Evolutionary conservation across 2,888 invertebrate genomes (phyloP).

Genomic region (Melanostoma scalare): DNA sequence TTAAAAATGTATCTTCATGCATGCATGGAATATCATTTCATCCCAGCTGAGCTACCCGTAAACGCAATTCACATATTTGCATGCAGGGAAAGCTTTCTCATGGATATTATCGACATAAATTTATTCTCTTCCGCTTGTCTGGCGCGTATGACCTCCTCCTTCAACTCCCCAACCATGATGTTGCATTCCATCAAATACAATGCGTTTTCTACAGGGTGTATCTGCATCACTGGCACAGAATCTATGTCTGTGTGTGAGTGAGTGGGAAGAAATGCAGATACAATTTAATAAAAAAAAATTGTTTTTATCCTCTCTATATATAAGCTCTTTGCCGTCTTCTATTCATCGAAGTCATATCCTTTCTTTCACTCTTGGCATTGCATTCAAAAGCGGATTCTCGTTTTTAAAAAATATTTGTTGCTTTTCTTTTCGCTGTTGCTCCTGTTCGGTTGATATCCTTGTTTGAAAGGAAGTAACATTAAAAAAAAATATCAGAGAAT

Average conservation of each 20-base stretch:
- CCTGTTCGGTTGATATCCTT: constrained; percentile 58
- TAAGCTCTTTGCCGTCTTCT: constrained; percentile 30
- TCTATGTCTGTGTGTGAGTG: constrained; percentile 33
- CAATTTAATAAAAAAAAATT: background rate
- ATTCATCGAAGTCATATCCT: constrained; percentile 55
- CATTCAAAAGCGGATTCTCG: constrained; percentile 55
- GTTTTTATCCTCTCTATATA: constrained; percentile 22
- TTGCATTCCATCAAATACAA: constrained; percentile 54
- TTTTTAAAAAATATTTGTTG: background rate
- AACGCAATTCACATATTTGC: constrained; percentile 56
- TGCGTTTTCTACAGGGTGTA: constrained; percentile 49
- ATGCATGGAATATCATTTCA: constrained; percentile 58
- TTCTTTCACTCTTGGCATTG: constrained; percentile 62
- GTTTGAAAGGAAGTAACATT: constrained; percentile 57
- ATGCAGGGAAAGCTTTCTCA: constrained; percentile 39
- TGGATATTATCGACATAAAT: constrained; percentile 60
- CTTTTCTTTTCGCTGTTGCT: constrained; percentile 1
- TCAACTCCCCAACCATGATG: background rate
- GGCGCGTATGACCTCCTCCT: constrained; percentile 55
- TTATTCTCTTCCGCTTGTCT: constrained; percentile 63
- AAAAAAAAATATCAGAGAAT: background rate
- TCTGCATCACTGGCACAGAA: constrained; percentile 23
- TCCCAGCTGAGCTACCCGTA: constrained; percentile 51
- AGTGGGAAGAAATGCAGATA: constrained; percentile 44
- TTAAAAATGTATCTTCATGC: constrained; percentile 61